Evolutionary conservation across 2,888 invertebrate species (phyloP).

Genomic region (Drosophila yooni): DNA sequence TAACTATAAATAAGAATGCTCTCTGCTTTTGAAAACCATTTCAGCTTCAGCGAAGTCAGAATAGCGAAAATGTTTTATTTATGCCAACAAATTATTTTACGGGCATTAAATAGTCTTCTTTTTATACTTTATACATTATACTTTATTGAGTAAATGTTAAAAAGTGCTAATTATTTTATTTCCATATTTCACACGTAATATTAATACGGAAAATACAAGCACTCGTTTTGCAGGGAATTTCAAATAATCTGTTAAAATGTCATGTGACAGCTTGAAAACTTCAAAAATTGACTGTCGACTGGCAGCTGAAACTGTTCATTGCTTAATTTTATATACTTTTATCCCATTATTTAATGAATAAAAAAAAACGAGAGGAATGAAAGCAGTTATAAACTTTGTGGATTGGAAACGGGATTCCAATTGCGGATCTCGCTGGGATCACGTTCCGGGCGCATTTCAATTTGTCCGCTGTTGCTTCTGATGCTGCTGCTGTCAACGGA

Average conservation of each 20-base stretch:
- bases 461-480: conserved; percentile 46
- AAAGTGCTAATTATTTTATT: neutral
- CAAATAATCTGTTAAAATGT: conserved; percentile 45
- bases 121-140: neutral
- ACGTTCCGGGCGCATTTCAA: conserved; percentile 67
- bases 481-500: conserved; percentile 52
- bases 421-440: conserved; percentile 47
- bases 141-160: neutral
- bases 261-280: conserved; percentile 46
- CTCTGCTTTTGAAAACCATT: neutral
- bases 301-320: conserved; percentile 36
- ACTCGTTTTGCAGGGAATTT: conserved; percentile 1
- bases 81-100: neutral
- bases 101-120: neutral
- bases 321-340: conserved; percentile 57
- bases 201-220: neutral
- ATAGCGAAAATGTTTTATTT: neutral
- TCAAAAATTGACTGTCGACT: conserved; percentile 45
- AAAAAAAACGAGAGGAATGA: conserved; percentile 10
- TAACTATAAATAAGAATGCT: neutral
- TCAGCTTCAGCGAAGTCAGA: neutral
- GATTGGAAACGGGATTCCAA: neutral
- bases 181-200: neutral
- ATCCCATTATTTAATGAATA: conserved; percentile 51
- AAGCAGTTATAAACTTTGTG: conserved; percentile 34